phyloP scores from a whole-genome alignment of 2,888 invertebrate species.

The Polietes domitor region DNA sequence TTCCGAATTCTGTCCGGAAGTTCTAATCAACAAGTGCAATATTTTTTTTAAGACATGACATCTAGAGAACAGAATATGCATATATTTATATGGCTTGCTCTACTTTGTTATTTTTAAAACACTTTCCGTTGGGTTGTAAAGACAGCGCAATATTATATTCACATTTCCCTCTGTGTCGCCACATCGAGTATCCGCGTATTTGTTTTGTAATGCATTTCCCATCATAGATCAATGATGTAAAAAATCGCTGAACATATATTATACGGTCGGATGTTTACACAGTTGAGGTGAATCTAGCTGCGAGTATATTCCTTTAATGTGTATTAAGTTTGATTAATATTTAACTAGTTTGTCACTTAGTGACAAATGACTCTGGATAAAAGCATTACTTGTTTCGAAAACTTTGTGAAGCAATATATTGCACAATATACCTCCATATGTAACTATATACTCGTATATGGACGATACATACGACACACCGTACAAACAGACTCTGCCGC shows the following conservation, averaged over 20 bases:
- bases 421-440: not conserved
- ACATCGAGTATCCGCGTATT: too few relatives aligned
- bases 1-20: too few relatives aligned
- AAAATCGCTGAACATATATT: not conserved
- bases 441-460: not conserved
- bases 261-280: not conserved
- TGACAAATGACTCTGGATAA: slow-evolving; percentile 61
- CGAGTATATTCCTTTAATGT: not conserved
- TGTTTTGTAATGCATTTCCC: not conserved
- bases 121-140: too few relatives aligned
- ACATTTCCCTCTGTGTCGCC: too few relatives aligned
- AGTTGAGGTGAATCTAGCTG: not conserved
- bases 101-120: too few relatives aligned
- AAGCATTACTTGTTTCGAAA: slow-evolving; percentile 46
- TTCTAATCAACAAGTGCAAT: too few relatives aligned
- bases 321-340: slow-evolving; percentile 56
- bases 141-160: too few relatives aligned
- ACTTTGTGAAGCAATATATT: slow-evolving; percentile 16
- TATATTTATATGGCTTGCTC: too few relatives aligned
- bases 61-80: too few relatives aligned
- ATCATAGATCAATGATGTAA: not conserved
- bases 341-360: slow-evolving; percentile 63
- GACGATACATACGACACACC: not conserved
- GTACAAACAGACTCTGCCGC: not conserved
- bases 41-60: too few relatives aligned